Percentiles rank a stretch among this genome's conserved stretches.
phyloP scores from a whole-genome alignment of 2,888 invertebrate species.

The Clostera curtula region DNA sequence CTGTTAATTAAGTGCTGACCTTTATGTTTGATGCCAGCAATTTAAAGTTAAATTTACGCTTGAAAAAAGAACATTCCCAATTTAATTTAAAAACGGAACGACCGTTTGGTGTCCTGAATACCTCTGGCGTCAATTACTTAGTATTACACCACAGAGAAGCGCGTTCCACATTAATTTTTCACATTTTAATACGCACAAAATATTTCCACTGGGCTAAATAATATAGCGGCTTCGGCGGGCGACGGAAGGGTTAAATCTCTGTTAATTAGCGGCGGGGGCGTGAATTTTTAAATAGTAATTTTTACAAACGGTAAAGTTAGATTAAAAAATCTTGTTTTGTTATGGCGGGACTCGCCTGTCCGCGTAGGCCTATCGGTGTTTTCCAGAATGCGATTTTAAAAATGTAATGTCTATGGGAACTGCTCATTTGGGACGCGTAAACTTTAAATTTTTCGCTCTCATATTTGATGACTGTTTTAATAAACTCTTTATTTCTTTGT shows the following conservation, averaged over 20 bases:
- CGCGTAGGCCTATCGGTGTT: conserved; percentile 72
- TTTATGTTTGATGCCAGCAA: too few relatives aligned
- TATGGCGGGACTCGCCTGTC: conserved; percentile 33
- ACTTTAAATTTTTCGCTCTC: conserved; percentile 59
- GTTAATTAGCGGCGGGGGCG: conserved; percentile 67
- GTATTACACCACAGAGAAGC: conserved; percentile 30
- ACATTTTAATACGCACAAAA: conserved; percentile 74
- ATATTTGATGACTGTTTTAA: too few relatives aligned
- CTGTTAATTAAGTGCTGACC: too few relatives aligned
- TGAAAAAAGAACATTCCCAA: too few relatives aligned
- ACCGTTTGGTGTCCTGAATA: too few relatives aligned
- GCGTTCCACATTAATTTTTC: conserved; percentile 63
- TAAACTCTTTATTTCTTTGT: conserved; percentile 54
- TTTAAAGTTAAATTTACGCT: too few relatives aligned
- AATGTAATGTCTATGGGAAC: conserved; percentile 60
- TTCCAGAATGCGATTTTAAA: conserved; percentile 64
- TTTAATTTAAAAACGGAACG: too few relatives aligned
- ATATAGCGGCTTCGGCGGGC: conserved; percentile 64
- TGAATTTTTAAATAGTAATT: conserved; percentile 75
- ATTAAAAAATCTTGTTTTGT: conserved; percentile 69
- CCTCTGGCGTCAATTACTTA: conserved; percentile 11
- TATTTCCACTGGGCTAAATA: conserved; percentile 70
- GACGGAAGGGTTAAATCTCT: conserved; percentile 75
- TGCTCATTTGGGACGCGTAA: conserved; percentile 59
- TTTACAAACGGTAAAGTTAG: conserved; percentile 75